Evolutionary conservation across 2,888 invertebrate genomes (phyloP), one percentile per base, ranked within the genome.

Genomic region (Xestoiulus laeticollis): DNA sequence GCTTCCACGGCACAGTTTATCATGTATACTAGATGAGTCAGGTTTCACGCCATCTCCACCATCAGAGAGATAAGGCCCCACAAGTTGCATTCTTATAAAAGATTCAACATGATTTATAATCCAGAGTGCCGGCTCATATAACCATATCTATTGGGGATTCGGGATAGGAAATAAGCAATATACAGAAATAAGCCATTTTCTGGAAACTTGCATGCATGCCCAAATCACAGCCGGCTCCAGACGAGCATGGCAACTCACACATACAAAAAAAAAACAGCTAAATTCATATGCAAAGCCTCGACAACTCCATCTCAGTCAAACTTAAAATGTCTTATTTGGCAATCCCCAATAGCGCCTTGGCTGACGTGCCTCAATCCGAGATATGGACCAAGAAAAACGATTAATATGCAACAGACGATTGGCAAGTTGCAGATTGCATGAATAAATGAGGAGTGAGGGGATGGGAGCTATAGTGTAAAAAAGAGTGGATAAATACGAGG

Each of bases 41-140:
- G 68, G 68, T 68, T 68, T 68, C 68, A 26, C 68, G 68, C 68
- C 68, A 68, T 68, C 68, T 68, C 68, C 68, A 68, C 68, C 68
- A 68, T 68, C 68, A 26, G 26, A 22, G 26, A 68, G 68, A 68
- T 68, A 68, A 68, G 68, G 68, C 68, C 68, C 68, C n/a, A 68
- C 68, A 68, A 68, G 68, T 68, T 68, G 68, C 68, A 68, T 68
- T 68, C 68, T 68, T 68, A 68, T 68, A 68, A 68, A 68, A 68
- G 68, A 68, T 68, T 68, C 68, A 68, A 68, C 68, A 68, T 68
- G 68, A 68, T 68, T 68, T 68, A 68, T 68, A 68, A 68, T 68
- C 68, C 68, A 68, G 68, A 68, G 68, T 26, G 26, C 68, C 68
- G 68, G 26, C 68, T 68, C 68, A 68, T 26, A 68, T 68, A 68